phyloP scores from a whole-genome alignment of 2,797 vertebrate species.

The Cryptoprocta ferox region DNA sequence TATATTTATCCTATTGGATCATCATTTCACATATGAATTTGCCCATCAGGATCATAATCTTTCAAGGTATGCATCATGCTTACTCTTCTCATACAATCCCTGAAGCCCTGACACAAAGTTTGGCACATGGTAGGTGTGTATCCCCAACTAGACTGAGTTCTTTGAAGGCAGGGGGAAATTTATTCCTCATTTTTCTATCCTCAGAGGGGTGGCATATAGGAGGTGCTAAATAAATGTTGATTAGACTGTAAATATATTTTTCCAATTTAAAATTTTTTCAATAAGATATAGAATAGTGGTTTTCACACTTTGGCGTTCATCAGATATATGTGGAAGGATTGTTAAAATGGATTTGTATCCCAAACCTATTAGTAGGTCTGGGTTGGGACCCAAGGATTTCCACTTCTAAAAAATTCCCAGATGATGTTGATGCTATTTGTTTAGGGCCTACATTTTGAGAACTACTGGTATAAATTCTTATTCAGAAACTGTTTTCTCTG shows the following conservation, averaged over 20 bases:
- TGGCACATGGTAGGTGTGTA: neutral
- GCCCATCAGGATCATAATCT: neutral
- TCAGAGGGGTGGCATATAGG: neutral
- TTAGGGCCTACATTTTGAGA: neutral
- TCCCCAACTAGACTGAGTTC: neutral
- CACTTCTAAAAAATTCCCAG: neutral
- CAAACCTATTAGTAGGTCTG: neutral
- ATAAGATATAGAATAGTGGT: neutral
- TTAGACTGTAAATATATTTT: neutral
- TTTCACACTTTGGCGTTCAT: neutral
- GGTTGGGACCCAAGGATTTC: neutral
- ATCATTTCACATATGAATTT: neutral
- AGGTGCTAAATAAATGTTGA: neutral
- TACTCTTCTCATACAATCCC: neutral
- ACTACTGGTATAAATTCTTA: neutral
- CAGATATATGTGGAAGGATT: neutral
- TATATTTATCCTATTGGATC: neutral
- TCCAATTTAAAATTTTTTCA: neutral
- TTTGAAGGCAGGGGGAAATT: neutral
- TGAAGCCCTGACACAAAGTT: neutral
- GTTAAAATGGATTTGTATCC: neutral
- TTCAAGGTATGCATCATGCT: neutral
- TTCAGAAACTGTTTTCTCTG: neutral
- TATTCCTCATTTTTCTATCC: neutral
- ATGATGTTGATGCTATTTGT: neutral